Evolutionary conservation across 2,888 invertebrate genomes (phyloP), one percentile per base, ranked within the genome.

Genomic region (Pteria penguin): DNA sequence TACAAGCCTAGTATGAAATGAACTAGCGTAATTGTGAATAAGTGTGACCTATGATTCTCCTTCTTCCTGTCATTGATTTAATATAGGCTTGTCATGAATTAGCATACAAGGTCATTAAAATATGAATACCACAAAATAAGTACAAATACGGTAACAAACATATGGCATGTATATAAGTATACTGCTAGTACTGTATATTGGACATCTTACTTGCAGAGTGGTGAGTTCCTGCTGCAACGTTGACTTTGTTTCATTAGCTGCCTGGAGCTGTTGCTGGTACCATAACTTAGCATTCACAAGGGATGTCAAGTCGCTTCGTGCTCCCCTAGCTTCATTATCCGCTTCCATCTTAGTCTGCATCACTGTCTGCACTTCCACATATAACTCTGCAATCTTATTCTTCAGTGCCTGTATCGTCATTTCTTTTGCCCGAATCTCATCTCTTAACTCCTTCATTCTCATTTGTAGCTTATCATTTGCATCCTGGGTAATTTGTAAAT

Each of bases 261-360:
- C 75, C 71, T 92, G 90, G 52, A 93, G 83, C 84, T 93, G 93
- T 55, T 92, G 90, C 83, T 92, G 91, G 81, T 93, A 93, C 93
- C 93, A 93, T 36, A 92, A 90, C 76, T 91, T 92, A 26, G 92
- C 91, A 75, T 90, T 92, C 69, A 89, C 86, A 57, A 92, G 81
- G 5, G 92, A 87, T n/a, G 87, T 87, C 61, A 92, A 83, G 79
- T 93, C 92, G 76, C 88, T 90, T 69, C 88, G 88, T 18, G 91
- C 85, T 65, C 89, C 88, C 57, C 89, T 85, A 14, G 90, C 85
- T 68, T 92, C 92, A 76, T 89, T 90, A 61, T 92, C 92, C 2
- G 91, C 83, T 75, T 91, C 91, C 73, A 92, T 88, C 82, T 91
- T 91, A 4, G 84, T 85, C 77, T 93, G 92, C 54, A 91, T 84